phyloP scores from a whole-genome alignment of 2,888 invertebrate species.

The Acronicta alni region DNA sequence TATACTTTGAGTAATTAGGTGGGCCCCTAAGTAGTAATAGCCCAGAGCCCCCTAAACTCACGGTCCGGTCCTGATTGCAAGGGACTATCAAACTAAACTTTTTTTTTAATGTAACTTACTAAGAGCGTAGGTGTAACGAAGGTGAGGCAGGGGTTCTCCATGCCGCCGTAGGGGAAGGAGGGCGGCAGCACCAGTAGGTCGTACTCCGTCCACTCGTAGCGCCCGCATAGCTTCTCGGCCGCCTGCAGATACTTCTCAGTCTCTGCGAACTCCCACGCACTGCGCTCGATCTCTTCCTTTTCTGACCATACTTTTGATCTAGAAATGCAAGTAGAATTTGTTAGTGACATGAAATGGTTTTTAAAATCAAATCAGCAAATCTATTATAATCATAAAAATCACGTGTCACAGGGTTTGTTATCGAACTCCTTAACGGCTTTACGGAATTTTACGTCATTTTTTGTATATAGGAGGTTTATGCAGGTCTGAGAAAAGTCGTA shows the following conservation, averaged over 20 bases:
- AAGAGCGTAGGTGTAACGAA: conserved; percentile 98
- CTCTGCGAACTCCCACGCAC: conserved; percentile 96
- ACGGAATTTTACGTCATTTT: too few relatives aligned
- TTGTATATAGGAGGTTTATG: too few relatives aligned
- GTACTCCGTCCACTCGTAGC: conserved; percentile 97
- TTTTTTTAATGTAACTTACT: conserved; percentile 87
- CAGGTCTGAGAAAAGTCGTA: too few relatives aligned
- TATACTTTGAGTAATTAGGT: too few relatives aligned
- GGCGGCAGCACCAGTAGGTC: conserved; percentile 97
- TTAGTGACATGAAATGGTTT: background rate
- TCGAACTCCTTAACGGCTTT: too few relatives aligned
- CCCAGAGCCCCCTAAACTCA: too few relatives aligned
- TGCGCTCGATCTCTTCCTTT: conserved; percentile 93
- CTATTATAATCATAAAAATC: too few relatives aligned
- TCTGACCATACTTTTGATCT: conserved; percentile 97
- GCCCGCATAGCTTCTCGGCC: conserved; percentile 95
- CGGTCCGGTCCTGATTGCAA: too few relatives aligned
- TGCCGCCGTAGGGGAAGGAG: conserved; percentile 98
- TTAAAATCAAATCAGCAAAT: too few relatives aligned
- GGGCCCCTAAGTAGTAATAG: too few relatives aligned
- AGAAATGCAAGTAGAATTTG: conserved; percentile 54
- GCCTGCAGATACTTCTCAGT: conserved; percentile 94
- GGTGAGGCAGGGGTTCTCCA: conserved; percentile 99
- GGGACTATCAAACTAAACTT: too few relatives aligned
- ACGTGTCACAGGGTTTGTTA: too few relatives aligned